Evolutionary conservation across 2,888 invertebrate species (phyloP).

Genomic region (Cyclophora punctaria): DNA sequence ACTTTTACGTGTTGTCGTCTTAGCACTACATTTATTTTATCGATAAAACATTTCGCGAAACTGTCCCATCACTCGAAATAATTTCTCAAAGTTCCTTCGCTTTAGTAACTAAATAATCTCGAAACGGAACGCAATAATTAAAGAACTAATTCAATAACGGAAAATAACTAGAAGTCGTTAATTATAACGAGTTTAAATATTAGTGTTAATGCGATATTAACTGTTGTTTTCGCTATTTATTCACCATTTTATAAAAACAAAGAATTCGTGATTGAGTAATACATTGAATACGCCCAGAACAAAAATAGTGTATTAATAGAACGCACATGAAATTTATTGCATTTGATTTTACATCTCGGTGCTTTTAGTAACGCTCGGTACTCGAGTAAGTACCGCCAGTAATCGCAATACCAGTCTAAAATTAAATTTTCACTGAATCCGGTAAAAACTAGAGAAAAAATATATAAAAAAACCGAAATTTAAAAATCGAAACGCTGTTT

Average conservation of each 20-base stretch:
- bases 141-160: constrained; percentile 21
- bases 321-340: constrained; percentile 28
- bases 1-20: too few species aligned
- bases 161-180: constrained; percentile 34
- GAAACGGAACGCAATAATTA: constrained; percentile 5
- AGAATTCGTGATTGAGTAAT: constrained; percentile 12
- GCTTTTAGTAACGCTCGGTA: constrained; percentile 24
- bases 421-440: too few species aligned
- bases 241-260: constrained; percentile 2
- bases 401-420: too few species aligned
- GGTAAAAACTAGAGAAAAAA: too few species aligned
- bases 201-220: constrained; percentile 20
- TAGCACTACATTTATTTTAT: too few species aligned
- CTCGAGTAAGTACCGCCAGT: constrained; percentile 4
- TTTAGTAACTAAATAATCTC: constrained; percentile 32
- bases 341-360: constrained; percentile 30
- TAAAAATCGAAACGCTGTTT: too few species aligned
- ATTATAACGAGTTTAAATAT: constrained; percentile 27
- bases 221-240: constrained; percentile 8
- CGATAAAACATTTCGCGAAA: too few species aligned
- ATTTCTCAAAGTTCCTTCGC: constrained; percentile 10
- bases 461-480: too few species aligned
- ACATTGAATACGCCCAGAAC: constrained; percentile 14
- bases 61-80: constrained; percentile 14
- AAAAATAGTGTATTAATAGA: constrained; percentile 32